These are phyloP conservation scores for Arizona elegans DNA, from an alignment of 2,113 vertebrate genomes.

Conservation along the genomic window DNA sequence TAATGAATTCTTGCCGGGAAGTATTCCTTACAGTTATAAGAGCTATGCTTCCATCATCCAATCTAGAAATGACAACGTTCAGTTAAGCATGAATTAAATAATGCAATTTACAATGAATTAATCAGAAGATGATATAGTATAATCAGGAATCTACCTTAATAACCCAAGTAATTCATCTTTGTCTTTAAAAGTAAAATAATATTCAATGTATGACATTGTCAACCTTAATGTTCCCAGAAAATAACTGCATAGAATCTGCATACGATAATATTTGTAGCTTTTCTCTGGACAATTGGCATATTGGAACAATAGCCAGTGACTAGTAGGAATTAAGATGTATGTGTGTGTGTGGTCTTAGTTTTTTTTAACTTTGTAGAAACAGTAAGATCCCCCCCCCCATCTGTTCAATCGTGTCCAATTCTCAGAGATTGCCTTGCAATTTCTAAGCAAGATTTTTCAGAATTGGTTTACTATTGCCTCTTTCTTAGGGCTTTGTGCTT, in stretches of 20 bases:
- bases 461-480: background rate
- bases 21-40: slow-evolving; percentile 83
- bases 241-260: background rate
- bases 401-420: background rate
- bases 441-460: background rate
- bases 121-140: background rate
- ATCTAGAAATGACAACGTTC: slow-evolving; percentile 70
- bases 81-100: slow-evolving; percentile 3
- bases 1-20: slow-evolving; percentile 90
- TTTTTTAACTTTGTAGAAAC: background rate
- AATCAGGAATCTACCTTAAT: background rate
- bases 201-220: background rate
- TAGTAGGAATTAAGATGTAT: background rate
- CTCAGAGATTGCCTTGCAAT: background rate
- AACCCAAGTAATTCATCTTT: background rate
- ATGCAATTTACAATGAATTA: background rate
- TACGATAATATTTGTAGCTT: background rate
- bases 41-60: slow-evolving; percentile 88
- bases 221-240: background rate
- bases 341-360: background rate
- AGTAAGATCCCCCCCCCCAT: background rate
- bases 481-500: background rate
- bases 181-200: background rate
- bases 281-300: background rate
- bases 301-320: background rate